Evolutionary conservation across 2,888 invertebrate genomes (phyloP), one percentile per base, ranked within the genome.

Genomic region (Acrobasis suavella): DNA sequence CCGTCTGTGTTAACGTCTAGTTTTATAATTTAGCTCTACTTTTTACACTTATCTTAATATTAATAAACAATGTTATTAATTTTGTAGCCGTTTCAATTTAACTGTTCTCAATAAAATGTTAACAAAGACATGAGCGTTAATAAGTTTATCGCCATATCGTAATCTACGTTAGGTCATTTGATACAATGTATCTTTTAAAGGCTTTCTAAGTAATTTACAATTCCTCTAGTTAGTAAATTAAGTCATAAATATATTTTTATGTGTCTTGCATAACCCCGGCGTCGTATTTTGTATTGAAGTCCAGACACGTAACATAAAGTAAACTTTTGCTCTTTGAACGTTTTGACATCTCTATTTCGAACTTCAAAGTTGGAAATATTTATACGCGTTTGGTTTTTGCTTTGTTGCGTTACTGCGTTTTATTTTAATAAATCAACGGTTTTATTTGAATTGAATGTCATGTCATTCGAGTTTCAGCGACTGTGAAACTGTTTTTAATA

Each of bases 321-420:
- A 72, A 81, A 81, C 76, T 82, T 82, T 77, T 77, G 75, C 76
- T 81, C 77, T 77, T 83, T 78, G 65, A 75, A 74, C 76, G 72
- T 81, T 85, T 83, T 85, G 86, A 87, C 86, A 83, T 80, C 74
- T 82, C 78, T 76, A 78, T 81, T 82, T 78, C 70, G 64, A 79
- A 79, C 80, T 80, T 84, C 76, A 78, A 82, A 84, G 82, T 81
- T 76, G 54, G 17, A 38, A 37, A 55, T 49, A 60, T 55, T 54
- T 61, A 54, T 46, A 8, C 7, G 32, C 54, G 49, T 16, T 50
- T 12, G 38, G 42, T 56, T 61, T 38, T 51, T 1, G 46, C 55
- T 54, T n/a, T 49, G 55, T 37, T 6, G 52, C 16, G 9, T 51
- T 16, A 52, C 14, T 49, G 50, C 32, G 55, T 37, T 9, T n/a